Base-by-base conservation (phyloP, 2,113 vertebrate genomes). In the Scalopus aquaticus region DNA sequence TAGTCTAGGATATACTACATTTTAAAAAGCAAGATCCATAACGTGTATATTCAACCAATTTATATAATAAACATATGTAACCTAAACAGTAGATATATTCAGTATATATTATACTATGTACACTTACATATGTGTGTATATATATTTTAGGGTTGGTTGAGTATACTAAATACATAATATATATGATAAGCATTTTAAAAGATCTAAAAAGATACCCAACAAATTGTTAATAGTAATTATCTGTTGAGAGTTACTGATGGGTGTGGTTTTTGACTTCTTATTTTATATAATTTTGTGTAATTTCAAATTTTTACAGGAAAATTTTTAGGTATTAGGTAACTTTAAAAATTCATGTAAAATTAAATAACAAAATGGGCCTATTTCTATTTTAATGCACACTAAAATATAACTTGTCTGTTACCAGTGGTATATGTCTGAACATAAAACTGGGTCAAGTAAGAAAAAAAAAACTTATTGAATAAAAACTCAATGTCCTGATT, bases 361-460 rank as follows among this genome's bases (percentile, higher is more conserved):
- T 78, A 86, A 93, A 2, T 88, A 83, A 7, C 30, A 90, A 90
- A 84, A 72, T 93, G 37, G 46, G 22, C 39, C 49, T 81, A 19
- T 10, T 92, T 87, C 65, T 77, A 77, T 62, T 89, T 88, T 62
- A 90, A 49, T 84, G 73, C 11, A 91, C 64, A 87, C 30, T 78
- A 88, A 97, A 94, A 88, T 94, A 80, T 46, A 94, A 96, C 69
- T 96, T 90, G 67, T n/a, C 49, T 44, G 8, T 88, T 69, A 84
- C 35, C n/a, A 65, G 28, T 58, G 76, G 90, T 95, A 60, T 64
- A 94, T 86, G 32, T 72, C 95, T 93, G 54, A 96, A 92, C 24
- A 88, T 76, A 93, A 94, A 96, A 96, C 39, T 95, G 24, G 91
- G 87, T 97, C 87, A 96, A 93, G 86, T 65, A 84, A 80, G 51